Evolutionary conservation across 2,888 invertebrate genomes (phyloP).

Genomic region (Biston betularia): DNA sequence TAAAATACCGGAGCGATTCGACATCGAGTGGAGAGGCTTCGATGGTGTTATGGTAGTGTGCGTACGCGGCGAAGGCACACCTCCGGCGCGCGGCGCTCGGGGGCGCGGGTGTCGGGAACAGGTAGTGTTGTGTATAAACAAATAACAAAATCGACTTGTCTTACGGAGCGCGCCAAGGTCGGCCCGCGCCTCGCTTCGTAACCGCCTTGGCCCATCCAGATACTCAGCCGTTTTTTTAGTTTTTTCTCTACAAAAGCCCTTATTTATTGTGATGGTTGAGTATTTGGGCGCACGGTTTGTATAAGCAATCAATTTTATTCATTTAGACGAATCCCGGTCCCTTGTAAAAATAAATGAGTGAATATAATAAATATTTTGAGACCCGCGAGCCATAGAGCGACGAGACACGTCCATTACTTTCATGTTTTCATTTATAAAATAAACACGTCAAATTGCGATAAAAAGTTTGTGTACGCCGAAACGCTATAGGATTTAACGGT

Average conservation of each 20-base stretch:
- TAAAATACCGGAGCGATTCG: slow-evolving; percentile 79
- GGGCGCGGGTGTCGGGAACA: slow-evolving; percentile 62
- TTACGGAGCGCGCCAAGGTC: slow-evolving; percentile 82
- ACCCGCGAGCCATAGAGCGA: slow-evolving; percentile 11
- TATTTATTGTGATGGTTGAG: slow-evolving; percentile 84
- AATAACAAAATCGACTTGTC: slow-evolving; percentile 86
- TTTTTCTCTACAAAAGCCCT: slow-evolving; percentile 77
- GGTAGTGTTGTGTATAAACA: slow-evolving; percentile 86
- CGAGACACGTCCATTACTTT: slow-evolving; percentile 15
- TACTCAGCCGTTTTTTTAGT: slow-evolving; percentile 64
- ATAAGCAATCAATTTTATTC: slow-evolving; percentile 87
- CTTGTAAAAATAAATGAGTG: slow-evolving; percentile 80
- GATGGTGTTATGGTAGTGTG: slow-evolving; percentile 44
- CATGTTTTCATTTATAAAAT: slow-evolving; percentile 33
- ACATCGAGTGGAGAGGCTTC: slow-evolving; percentile 61
- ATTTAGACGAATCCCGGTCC: slow-evolving; percentile 81
- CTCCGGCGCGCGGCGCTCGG: slow-evolving; percentile 47
- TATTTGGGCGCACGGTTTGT: slow-evolving; percentile 86
- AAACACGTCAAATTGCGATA: slow-evolving; percentile 38
- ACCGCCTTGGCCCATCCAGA: slow-evolving; percentile 60
- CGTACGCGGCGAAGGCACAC: slow-evolving; percentile 48
- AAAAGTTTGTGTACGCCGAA: slow-evolving; percentile 36
- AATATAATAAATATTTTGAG: slow-evolving; percentile 50
- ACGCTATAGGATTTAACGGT: slow-evolving; percentile 44
- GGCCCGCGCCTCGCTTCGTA: slow-evolving; percentile 59